Conservation (phyloP, 2,888 invertebrate genomes). For the Drosophila gaucha region DNA sequence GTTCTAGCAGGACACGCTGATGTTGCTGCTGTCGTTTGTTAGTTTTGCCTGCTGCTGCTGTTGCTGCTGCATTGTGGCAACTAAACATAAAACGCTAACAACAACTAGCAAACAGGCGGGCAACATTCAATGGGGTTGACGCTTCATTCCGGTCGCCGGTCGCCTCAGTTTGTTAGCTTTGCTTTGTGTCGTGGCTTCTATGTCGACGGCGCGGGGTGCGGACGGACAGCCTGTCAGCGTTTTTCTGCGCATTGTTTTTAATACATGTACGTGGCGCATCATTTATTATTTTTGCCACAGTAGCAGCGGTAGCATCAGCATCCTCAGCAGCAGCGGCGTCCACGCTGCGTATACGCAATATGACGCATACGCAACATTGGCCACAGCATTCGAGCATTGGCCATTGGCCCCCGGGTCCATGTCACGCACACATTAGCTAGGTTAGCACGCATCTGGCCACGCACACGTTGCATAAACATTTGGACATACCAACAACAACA, state of each 20-base stretch:
- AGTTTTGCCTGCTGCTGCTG: conserved; percentile 25
- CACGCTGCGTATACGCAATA: conserved; percentile 66
- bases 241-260: conserved; percentile 77
- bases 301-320: neutral
- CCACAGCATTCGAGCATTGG: neutral
- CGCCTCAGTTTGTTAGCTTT: conserved; percentile 69
- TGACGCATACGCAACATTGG: conserved; percentile 29
- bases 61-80: conserved; percentile 44
- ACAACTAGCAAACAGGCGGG: conserved; percentile 33
- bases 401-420: conserved; percentile 58
- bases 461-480: conserved; percentile 78
- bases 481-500: conserved; percentile 50
- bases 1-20: neutral
- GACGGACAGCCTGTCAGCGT: conserved; percentile 61
- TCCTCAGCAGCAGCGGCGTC: conserved; percentile 18
- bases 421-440: conserved; percentile 75
- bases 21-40: conserved; percentile 33
- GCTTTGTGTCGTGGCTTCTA: conserved; percentile 58
- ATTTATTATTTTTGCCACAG: conserved; percentile 69
- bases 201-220: conserved; percentile 18
- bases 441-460: conserved; percentile 69
- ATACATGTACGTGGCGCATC: conserved; percentile 77
- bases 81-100: conserved; percentile 51
- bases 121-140: conserved; percentile 49
- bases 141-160: conserved; percentile 61